A percentile compares a stretch with the other conserved stretches of the same genome.
phyloP scores from a whole-genome alignment of 1,140 invertebrate genomes.

The Acromyrmex heyeri region DNA sequence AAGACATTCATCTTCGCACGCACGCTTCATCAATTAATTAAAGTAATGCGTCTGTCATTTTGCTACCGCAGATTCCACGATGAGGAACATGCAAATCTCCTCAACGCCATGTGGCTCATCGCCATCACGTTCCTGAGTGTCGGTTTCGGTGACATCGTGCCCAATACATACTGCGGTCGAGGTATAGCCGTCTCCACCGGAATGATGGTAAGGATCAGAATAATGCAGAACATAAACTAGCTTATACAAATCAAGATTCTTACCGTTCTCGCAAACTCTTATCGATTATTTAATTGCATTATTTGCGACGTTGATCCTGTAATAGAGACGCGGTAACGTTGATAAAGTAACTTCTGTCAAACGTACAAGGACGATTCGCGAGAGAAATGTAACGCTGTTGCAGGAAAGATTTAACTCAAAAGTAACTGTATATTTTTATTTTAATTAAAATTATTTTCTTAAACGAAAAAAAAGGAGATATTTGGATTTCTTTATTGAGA shows the following conservation, averaged over 20 bases:
- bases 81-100: slow-evolving; percentile 98
- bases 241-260: slow-evolving; percentile 28
- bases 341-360: background rate
- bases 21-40: background rate
- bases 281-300: background rate
- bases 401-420: background rate
- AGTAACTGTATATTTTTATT: background rate
- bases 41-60: slow-evolving; percentile 33
- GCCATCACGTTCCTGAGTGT: slow-evolving; percentile 99
- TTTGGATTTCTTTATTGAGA: background rate
- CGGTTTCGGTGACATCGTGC: slow-evolving; percentile 99
- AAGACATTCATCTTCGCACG: background rate
- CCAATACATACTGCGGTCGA: slow-evolving; percentile 99
- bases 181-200: slow-evolving; percentile 99
- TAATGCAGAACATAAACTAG: slow-evolving; percentile 32
- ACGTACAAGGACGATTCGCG: background rate
- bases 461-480: too few species aligned
- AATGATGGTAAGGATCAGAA: slow-evolving; percentile 95
- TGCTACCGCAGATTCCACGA: slow-evolving; percentile 94
- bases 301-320: background rate
- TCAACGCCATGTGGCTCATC: slow-evolving; percentile 99
- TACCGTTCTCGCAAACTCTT: background rate
- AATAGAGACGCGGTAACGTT: background rate
- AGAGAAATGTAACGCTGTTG: background rate
- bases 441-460: background rate